Evolutionary conservation across 2,888 invertebrate genomes (phyloP).

Genomic region (Opisthograptis luteolata): DNA sequence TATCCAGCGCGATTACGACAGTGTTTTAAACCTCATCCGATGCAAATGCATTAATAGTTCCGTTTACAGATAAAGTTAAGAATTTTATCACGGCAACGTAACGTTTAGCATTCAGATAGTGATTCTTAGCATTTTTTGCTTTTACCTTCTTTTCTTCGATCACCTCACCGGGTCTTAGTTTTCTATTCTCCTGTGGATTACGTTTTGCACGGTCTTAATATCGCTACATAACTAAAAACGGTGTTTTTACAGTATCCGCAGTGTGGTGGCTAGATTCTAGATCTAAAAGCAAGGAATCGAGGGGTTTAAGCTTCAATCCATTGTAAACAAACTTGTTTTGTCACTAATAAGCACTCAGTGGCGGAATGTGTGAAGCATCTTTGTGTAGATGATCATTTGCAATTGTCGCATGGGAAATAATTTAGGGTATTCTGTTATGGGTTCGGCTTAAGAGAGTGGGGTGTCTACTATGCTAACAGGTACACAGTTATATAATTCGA

Average conservation of each 20-base stretch:
- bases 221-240: constrained; percentile 59
- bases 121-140: constrained; percentile 69
- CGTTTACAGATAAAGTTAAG: constrained; percentile 76
- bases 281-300: constrained; percentile 71
- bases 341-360: constrained; percentile 67
- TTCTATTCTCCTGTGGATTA: constrained; percentile 91
- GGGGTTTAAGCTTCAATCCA: constrained; percentile 68
- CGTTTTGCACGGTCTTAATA: constrained; percentile 80
- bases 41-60: constrained; percentile 75
- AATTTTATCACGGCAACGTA: constrained; percentile 76
- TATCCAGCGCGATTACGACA: constrained; percentile 58
- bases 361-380: constrained; percentile 62
- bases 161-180: constrained; percentile 97
- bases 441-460: constrained; percentile 83
- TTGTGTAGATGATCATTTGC: constrained; percentile 63
- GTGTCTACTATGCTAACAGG: constrained; percentile 67
- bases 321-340: constrained; percentile 58
- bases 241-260: constrained; percentile 56
- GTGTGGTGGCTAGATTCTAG: constrained; percentile 61
- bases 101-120: constrained; percentile 77
- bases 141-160: constrained; percentile 97
- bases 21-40: constrained; percentile 71
- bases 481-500: constrained; percentile 47
- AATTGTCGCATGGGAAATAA: constrained; percentile 55
- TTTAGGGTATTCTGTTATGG: constrained; percentile 72